Evolutionary conservation across 2,797 vertebrate species (phyloP).

Genomic region (Paedocypris micromegethes): DNA sequence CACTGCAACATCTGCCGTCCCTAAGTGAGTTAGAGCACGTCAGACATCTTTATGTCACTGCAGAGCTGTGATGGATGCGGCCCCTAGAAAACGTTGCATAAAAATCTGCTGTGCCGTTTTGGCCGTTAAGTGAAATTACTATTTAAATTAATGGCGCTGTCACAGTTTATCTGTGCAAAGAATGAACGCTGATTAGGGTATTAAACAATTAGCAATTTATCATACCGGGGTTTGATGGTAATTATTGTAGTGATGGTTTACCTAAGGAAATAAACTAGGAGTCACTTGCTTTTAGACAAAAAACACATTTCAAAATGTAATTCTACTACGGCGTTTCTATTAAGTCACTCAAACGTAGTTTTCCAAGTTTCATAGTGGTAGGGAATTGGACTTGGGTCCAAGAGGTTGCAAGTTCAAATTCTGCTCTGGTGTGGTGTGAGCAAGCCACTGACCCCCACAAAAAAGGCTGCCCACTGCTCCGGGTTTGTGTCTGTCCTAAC

Average conservation of each 20-base stretch:
- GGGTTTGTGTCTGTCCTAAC: too few relatives aligned
- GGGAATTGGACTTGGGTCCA: too few relatives aligned
- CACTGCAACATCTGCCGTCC: slow-evolving; percentile 97
- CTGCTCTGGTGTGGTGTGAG: too few relatives aligned
- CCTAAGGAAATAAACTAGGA: slow-evolving; percentile 89
- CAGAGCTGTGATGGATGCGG: slow-evolving; percentile 89
- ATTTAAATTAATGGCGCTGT: slow-evolving; percentile 95
- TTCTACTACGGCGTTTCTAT: neutral
- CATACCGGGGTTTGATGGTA: slow-evolving; percentile 92
- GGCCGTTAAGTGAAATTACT: slow-evolving; percentile 97
- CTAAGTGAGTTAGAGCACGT: slow-evolving; percentile 99
- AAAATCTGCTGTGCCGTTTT: slow-evolving; percentile 89
- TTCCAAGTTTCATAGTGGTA: too few relatives aligned
- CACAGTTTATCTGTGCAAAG: slow-evolving; percentile 92
- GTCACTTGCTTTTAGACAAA: slow-evolving; percentile 76
- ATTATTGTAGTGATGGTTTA: slow-evolving; percentile 93
- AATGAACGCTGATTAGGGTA: slow-evolving; percentile 97
- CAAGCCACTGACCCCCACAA: too few relatives aligned
- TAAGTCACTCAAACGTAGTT: too few relatives aligned
- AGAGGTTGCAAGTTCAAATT: too few relatives aligned
- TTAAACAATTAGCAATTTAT: slow-evolving; percentile 99
- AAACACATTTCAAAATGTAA: slow-evolving; percentile 25
- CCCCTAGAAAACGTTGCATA: slow-evolving; percentile 88
- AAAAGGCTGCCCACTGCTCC: too few relatives aligned
- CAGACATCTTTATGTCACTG: slow-evolving; percentile 99